These are phyloP conservation scores for Aphidius gifuensis DNA, from an alignment of 1,140 invertebrate species.

Conservation along the genomic window DNA sequence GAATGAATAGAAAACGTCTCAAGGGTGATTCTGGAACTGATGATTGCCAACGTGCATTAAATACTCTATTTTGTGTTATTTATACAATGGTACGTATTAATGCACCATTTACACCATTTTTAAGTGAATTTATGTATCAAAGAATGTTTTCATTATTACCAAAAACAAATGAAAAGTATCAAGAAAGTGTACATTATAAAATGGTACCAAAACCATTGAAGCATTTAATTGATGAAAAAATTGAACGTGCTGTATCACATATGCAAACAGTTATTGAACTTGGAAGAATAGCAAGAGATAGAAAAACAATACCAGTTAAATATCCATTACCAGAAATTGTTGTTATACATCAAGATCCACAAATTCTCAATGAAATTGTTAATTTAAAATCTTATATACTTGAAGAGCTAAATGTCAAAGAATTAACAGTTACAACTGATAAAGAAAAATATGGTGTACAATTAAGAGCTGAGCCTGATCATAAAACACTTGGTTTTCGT, in stretches of 20 bases:
- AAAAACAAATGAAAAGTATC: slow-evolving; percentile 43
- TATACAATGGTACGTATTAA: slow-evolving; percentile 88
- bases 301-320: slow-evolving; percentile 91
- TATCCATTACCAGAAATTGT: slow-evolving; percentile 96
- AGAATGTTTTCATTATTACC: slow-evolving; percentile 65
- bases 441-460: slow-evolving; percentile 92
- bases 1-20: slow-evolving; percentile 91
- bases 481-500: slow-evolving; percentile 80
- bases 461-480: slow-evolving; percentile 92
- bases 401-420: slow-evolving; percentile 91
- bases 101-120: slow-evolving; percentile 96
- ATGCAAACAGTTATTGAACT: slow-evolving; percentile 97
- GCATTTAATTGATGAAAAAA: slow-evolving; percentile 77
- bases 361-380: slow-evolving; percentile 77
- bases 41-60: slow-evolving; percentile 82
- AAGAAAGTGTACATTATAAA: slow-evolving; percentile 83
- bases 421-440: slow-evolving; percentile 84
- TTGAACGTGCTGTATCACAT: slow-evolving; percentile 83
- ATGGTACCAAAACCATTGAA: slow-evolving; percentile 76
- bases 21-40: slow-evolving; percentile 78
- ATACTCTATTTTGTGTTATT: slow-evolving; percentile 85
- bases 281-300: slow-evolving; percentile 87
- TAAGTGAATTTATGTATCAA: slow-evolving; percentile 96
- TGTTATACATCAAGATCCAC: slow-evolving; percentile 83
- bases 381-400: slow-evolving; percentile 84